Conservation (phyloP, 2,888 invertebrate genomes). For the Tridacna gigas region DNA sequence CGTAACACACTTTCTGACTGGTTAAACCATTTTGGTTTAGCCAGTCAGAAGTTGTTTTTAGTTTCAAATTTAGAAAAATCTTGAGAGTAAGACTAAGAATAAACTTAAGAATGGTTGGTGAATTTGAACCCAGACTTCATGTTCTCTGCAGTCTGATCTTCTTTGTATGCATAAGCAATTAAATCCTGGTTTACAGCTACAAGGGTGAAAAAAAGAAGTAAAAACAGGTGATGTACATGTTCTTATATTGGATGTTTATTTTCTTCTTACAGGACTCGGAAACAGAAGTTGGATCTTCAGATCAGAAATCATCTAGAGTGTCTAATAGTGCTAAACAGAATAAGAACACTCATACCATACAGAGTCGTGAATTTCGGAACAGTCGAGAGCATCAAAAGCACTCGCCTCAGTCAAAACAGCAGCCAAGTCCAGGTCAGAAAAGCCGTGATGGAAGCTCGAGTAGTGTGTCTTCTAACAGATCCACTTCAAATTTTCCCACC, state of each 20-base stretch:
- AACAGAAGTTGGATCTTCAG: conserved; percentile 47
- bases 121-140: too few species aligned
- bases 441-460: conserved; percentile 77
- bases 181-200: too few species aligned
- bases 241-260: not conserved
- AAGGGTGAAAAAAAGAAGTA: too few species aligned
- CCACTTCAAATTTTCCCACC: conserved; percentile 41
- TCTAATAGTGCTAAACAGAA: conserved; percentile 32
- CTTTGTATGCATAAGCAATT: too few species aligned
- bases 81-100: too few species aligned
- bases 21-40: too few species aligned
- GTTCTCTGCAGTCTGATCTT: too few species aligned
- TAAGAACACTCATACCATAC: conserved; percentile 35
- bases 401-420: conserved; percentile 33
- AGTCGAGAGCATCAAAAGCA: conserved; percentile 63
- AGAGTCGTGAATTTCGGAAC: conserved; percentile 53
- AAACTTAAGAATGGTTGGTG: too few species aligned
- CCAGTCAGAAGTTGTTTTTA: too few species aligned
- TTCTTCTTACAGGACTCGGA: conserved; percentile 53
- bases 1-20: too few species aligned
- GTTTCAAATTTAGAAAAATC: too few species aligned
- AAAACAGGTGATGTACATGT: too few species aligned
- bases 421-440: conserved; percentile 55
- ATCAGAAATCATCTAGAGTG: conserved; percentile 43
- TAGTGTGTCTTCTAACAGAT: conserved; percentile 78